Evolutionary conservation across 92 coral and sea anemone species (phyloP), one percentile per base, ranked within the genome.

Genomic region (Siderastrea siderea): DNA sequence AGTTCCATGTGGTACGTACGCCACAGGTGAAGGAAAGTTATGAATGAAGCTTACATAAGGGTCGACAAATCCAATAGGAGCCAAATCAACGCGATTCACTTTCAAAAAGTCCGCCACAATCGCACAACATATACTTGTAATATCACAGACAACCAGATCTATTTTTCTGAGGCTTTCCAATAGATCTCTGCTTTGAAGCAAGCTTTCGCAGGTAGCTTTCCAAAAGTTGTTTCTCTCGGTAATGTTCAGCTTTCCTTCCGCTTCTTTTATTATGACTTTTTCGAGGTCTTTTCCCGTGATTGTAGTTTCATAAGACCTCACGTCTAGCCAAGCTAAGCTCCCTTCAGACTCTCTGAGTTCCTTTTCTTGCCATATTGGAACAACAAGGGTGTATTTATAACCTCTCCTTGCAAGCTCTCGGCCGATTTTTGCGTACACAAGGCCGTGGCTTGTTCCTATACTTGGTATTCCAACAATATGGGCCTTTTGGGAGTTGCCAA

Each of bases 381-480:
- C 80, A 59, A 95, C 76, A 48, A 93, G 87, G 9, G 92, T 88
- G 84, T 85, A 95, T 48, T 60, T 80, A 79, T 95, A 91, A 2
- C 95, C 95, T 66, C 98, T 79, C 38, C n/a, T 71, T 7, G 66
- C 74, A 2, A 95, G 83, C 54, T 95, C 95, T 19, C 90, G 91
- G 1, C 98, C 98, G 52, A 95, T 87, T 85, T 95, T 95, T 61
- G 67, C 86, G 4, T 88, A 78, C 63, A 92, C 95, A 6, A 83
- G 82, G 5, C 91, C 90, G 73, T 96, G 96, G 57, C 98, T 96
- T 6, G 85, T 74, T 11, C 95, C 93, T 62, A 94, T 75, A 84
- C 93, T 90, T 12, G 95, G 95, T 62, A 94, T 71, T 50, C 98
- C 98, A 71, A 94, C 71, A 43, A 96, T 87, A 12, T 90, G 95